Conservation (phyloP, 1,140 invertebrate species). For the Pogonus chalceus region DNA sequence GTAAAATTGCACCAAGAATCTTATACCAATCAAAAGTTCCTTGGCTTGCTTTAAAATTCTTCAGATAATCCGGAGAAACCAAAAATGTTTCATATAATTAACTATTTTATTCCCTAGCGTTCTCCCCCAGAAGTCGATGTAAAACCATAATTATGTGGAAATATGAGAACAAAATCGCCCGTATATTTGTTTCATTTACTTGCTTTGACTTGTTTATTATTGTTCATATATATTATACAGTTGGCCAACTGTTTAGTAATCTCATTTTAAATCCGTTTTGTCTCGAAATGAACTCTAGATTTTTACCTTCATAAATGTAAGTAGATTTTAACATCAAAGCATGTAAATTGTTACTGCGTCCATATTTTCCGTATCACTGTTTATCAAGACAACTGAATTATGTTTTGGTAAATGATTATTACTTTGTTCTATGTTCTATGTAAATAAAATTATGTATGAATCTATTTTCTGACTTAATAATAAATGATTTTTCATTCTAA, state of each 20-base stretch:
- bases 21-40: neutral
- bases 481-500: no score
- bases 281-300: neutral
- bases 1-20: neutral
- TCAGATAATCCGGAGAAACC: neutral
- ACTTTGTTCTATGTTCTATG: neutral
- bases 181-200: neutral
- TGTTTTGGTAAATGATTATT: neutral
- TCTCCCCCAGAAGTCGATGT: neutral
- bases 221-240: neutral
- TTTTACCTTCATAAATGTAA: neutral
- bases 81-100: constrained; percentile 4
- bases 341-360: neutral
- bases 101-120: neutral
- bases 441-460: neutral
- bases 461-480: no score
- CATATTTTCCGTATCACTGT: neutral
- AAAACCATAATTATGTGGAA: constrained; percentile 2
- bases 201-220: neutral
- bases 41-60: neutral
- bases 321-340: constrained; percentile 5
- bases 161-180: neutral
- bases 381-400: neutral
- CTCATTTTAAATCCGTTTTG: constrained; percentile 1
- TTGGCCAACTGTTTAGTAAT: neutral